Evolutionary conservation across 2,113 vertebrate species (phyloP).

Genomic region (Polypterus senegalus): DNA sequence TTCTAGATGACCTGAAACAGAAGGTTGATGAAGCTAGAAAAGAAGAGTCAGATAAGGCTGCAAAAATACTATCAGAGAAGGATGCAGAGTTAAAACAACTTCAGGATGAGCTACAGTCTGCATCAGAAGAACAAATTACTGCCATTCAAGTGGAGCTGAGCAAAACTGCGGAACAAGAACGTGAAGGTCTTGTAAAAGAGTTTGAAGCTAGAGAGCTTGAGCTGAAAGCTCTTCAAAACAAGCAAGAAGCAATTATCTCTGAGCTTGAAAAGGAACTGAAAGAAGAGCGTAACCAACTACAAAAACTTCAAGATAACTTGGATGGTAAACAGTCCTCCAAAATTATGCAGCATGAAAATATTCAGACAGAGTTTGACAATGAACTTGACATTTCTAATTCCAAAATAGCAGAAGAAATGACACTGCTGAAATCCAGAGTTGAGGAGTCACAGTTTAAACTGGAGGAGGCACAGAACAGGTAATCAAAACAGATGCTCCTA

Average conservation of each 20-base stretch:
- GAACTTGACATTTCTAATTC: conserved; percentile 40
- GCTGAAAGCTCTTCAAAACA: conserved; percentile 35
- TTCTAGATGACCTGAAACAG: conserved; percentile 37
- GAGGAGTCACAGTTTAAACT: conserved; percentile 50
- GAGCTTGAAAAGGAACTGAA: conserved; percentile 45
- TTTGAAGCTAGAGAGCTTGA: conserved; percentile 36
- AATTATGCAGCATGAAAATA: conserved; percentile 27
- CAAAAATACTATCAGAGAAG: conserved; percentile 5
- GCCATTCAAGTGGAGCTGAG: conserved; percentile 33
- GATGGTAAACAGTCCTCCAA: conserved; percentile 32
- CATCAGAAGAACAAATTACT: conserved; percentile 26
- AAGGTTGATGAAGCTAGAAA: conserved; percentile 32
- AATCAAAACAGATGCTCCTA: conserved; percentile 6
- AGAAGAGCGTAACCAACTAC: conserved; percentile 48
- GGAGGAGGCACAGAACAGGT: conserved; percentile 55
- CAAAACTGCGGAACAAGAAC: conserved; percentile 30
- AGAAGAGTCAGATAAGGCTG: conserved; percentile 20
- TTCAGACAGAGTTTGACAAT: conserved; percentile 30
- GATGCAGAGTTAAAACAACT: conserved; percentile 32
- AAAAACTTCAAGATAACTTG: conserved; percentile 48
- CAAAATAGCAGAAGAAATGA: conserved; percentile 38
- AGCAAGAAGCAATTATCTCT: conserved; percentile 41
- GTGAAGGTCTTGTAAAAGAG: conserved; percentile 28
- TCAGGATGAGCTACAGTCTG: conserved; percentile 37
- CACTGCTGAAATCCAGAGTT: conserved; percentile 35